These are phyloP conservation scores for Nyleta sp. DNA, from an alignment of 2,888 invertebrate species.

Conservation along the genomic window DNA sequence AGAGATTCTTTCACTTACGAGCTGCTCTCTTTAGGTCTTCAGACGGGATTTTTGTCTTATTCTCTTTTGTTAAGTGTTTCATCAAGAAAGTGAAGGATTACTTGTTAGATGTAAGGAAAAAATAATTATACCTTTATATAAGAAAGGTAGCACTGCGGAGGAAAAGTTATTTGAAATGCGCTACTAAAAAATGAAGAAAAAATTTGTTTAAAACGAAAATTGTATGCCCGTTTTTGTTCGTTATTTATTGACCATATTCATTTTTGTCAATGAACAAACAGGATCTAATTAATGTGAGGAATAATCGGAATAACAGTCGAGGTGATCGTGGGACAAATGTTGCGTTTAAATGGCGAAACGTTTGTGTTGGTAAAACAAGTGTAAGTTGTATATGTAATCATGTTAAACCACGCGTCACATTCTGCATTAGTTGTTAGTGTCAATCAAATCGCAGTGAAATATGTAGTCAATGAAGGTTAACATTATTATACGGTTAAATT, in stretches of 20 bases:
- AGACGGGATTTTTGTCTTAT: constrained; percentile 5
- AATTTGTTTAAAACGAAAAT: too few relatives aligned
- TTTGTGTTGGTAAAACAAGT: too few relatives aligned
- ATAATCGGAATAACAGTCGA: too few relatives aligned
- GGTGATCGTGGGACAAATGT: too few relatives aligned
- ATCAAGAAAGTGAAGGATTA: constrained; percentile 12
- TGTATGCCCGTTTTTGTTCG: too few relatives aligned
- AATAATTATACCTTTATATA: background rate
- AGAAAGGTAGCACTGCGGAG: background rate
- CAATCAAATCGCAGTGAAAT: constrained; percentile 52
- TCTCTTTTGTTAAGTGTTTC: constrained; percentile 15
- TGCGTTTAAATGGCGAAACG: too few relatives aligned
- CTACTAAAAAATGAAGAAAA: constrained; percentile 4
- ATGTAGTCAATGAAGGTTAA: constrained; percentile 49
- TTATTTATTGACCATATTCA: too few relatives aligned
- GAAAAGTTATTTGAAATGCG: background rate
- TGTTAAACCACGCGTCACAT: too few relatives aligned
- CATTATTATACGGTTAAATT: constrained; percentile 34
- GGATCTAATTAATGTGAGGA: too few relatives aligned
- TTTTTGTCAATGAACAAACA: too few relatives aligned
- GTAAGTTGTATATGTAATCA: too few relatives aligned
- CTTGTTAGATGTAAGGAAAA: background rate
- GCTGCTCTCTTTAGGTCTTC: constrained; percentile 1
- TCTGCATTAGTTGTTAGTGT: constrained; percentile 31
- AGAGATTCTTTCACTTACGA: constrained; percentile 7